A percentile compares a stretch with the other conserved stretches of the same genome.
Evolutionary conservation across 2,888 invertebrate genomes (phyloP).

Genomic region (Andrena praecox): DNA sequence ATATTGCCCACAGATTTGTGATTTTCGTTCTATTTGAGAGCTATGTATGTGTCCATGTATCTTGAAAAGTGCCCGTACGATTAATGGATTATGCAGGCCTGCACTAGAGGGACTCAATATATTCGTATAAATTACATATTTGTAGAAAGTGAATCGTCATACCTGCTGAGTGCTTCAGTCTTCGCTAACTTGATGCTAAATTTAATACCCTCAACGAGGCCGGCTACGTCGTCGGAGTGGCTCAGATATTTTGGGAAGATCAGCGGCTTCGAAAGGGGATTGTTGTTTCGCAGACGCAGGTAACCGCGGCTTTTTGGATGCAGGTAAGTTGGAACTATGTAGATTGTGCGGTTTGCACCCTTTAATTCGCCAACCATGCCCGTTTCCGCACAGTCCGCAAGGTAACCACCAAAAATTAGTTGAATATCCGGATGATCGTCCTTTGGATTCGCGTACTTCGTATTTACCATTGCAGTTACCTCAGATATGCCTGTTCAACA

Average conservation of each 20-base stretch:
- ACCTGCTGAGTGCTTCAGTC: conserved; percentile 87
- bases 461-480: conserved; percentile 93
- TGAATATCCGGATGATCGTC: conserved; percentile 94
- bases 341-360: conserved; percentile 89
- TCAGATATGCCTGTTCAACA: conserved; percentile 89
- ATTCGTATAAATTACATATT: too few relatives aligned
- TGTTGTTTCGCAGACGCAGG: conserved; percentile 89
- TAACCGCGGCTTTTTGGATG: conserved; percentile 95
- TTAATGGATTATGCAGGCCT: too few relatives aligned
- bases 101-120: too few relatives aligned
- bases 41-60: too few relatives aligned
- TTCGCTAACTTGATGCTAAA: conserved; percentile 90
- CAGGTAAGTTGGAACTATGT: conserved; percentile 92
- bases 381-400: conserved; percentile 94
- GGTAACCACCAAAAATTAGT: conserved; percentile 94
- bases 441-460: conserved; percentile 91
- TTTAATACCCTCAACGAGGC: conserved; percentile 93
- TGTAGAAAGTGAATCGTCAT: not conserved
- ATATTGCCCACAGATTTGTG: too few relatives aligned
- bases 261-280: conserved; percentile 93
- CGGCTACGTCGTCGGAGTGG: conserved; percentile 92
- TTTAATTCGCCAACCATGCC: conserved; percentile 93
- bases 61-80: too few relatives aligned
- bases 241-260: conserved; percentile 94
- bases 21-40: too few relatives aligned